Base-by-base conservation (phyloP, 1,140 invertebrate genomes). In the Limonius californicus region DNA sequence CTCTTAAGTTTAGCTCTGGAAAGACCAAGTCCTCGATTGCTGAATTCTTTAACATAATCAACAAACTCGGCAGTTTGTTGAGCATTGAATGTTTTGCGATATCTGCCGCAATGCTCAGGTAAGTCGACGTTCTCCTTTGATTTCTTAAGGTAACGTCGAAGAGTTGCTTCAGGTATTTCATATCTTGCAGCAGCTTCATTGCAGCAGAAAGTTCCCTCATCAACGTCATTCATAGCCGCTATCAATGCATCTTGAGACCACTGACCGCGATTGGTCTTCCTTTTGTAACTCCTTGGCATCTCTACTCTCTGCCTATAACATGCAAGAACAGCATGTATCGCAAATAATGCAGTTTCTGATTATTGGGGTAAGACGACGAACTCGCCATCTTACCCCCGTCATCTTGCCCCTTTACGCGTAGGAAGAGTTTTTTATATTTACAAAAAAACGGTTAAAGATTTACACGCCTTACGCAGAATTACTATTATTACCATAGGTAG, bases 1-100 rank as follows among this genome's bases (percentile, higher is more conserved):
- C 50, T 45, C 30, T 64, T 55, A 32, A 65, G 56, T 55, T 57
- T 59, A 57, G 63, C 1, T 20, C 61, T 59, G 15, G 70, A 67
- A n/a, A 72, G 57, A 16, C 67, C n/a, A n/a, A n/a, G n/a, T n/a
- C n/a, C n/a, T n/a, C n/a, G n/a, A n/a, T n/a, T n/a, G n/a, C n/a
- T n/a, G n/a, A n/a, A n/a, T n/a, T n/a, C n/a, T n/a, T n/a, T n/a
- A n/a, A n/a, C n/a, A n/a, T n/a, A n/a, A n/a, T 19, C 15, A 20
- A 18, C 50, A 54, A 54, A n/a, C 23, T 54, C 12, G 8, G 8
- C 12, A 20, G 18, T 4, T 21, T 54, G 50, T 14, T 19, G 18
- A 20, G 15, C 50, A 54, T 21, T 21, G 21, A 54, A 54, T 19
- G 50, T 21, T 20, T 18, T 21, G 15, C 27, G 4, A 32, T 32